Evolutionary conservation across 2,797 vertebrate genomes (phyloP).

Genomic region (Jordanella pulchra): DNA sequence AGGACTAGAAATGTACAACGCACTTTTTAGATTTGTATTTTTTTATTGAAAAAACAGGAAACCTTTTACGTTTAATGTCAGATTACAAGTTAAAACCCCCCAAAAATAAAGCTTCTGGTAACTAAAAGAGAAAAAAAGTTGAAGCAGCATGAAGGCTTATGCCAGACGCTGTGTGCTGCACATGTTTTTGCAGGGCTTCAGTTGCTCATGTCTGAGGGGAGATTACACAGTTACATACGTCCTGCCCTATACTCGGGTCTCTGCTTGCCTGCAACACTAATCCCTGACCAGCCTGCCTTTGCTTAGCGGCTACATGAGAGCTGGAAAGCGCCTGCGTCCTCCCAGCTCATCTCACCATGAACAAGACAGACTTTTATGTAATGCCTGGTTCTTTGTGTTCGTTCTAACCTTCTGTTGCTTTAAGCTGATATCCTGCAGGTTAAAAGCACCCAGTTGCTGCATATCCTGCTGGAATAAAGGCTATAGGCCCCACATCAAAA

Average conservation of each 20-base stretch:
- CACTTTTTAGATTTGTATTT: neutral
- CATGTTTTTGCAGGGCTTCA: conserved; percentile 12
- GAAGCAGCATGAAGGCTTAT: neutral
- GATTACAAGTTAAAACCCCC: neutral
- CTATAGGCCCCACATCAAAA: conserved; percentile 23
- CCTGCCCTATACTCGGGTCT: conserved; percentile 53
- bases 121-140: neutral
- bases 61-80: neutral
- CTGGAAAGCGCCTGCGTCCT: conserved; percentile 52
- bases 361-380: conserved; percentile 76
- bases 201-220: conserved; percentile 32
- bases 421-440: conserved; percentile 57
- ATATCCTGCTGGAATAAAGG: conserved; percentile 44
- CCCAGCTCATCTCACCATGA: conserved; percentile 59
- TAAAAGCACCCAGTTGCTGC: conserved; percentile 65
- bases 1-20: neutral
- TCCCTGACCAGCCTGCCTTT: conserved; percentile 47
- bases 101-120: neutral
- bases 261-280: conserved; percentile 62
- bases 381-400: conserved; percentile 60
- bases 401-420: conserved; percentile 64
- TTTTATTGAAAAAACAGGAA: neutral
- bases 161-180: neutral
- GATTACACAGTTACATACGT: conserved; percentile 66
- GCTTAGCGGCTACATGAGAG: conserved; percentile 51